Conservation (phyloP, 2,888 invertebrate genomes). For the Trichacis sp. region DNA sequence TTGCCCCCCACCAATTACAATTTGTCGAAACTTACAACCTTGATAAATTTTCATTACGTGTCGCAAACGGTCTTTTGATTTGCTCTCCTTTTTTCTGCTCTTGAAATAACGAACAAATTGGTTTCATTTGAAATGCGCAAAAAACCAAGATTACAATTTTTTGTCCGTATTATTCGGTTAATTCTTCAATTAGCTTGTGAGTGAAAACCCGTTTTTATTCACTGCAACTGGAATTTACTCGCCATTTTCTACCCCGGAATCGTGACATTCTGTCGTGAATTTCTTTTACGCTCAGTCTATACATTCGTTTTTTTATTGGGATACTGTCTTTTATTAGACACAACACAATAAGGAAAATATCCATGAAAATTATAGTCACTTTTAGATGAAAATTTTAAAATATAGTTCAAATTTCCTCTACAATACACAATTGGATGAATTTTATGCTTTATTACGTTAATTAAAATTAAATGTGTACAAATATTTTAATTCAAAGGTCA, state of each 20-base stretch:
- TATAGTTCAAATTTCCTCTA: too few relatives aligned
- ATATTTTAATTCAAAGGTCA: too few relatives aligned
- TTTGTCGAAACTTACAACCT: not conserved
- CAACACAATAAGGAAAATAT: too few relatives aligned
- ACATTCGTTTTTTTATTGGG: too few relatives aligned
- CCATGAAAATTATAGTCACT: too few relatives aligned
- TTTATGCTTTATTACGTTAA: too few relatives aligned
- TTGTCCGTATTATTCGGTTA: slow-evolving; percentile 9
- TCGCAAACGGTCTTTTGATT: not conserved
- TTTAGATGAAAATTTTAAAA: too few relatives aligned
- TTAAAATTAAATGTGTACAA: too few relatives aligned
- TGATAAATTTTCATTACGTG: not conserved
- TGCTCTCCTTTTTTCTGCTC: not conserved
- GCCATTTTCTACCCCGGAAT: slow-evolving; percentile 20
- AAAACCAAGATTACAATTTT: not conserved
- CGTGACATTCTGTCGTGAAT: slow-evolving; percentile 25
- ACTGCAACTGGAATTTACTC: slow-evolving; percentile 18
- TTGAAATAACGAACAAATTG: not conserved
- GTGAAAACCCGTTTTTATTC: slow-evolving; percentile 16
- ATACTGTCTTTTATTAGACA: too few relatives aligned
- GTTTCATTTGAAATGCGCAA: not conserved
- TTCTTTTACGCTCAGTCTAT: too few relatives aligned
- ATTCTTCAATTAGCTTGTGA: slow-evolving; percentile 24
- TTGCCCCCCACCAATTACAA: slow-evolving; percentile 4
- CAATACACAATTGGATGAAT: too few relatives aligned